These are phyloP conservation scores for Spea multiplicata DNA, from an alignment of 2,113 vertebrate genomes.

Conservation along the genomic window DNA sequence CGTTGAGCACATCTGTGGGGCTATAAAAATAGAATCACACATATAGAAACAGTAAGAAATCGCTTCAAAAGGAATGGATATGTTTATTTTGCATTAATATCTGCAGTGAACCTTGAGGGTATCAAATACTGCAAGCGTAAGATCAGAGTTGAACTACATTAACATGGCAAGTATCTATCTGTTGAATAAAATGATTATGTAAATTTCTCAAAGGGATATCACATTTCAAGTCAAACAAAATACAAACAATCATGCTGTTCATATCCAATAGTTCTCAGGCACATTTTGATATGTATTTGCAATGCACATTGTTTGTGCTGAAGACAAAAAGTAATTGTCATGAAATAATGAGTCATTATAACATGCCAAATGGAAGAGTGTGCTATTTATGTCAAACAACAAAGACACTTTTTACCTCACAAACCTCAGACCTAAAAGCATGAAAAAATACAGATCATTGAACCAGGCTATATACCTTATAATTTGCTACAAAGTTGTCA, in stretches of 20 bases:
- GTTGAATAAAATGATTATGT: background rate
- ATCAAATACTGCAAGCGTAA: background rate
- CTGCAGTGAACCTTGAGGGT: background rate
- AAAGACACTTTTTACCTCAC: too few relatives aligned
- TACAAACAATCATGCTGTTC: background rate
- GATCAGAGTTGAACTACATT: background rate
- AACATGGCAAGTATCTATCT: background rate
- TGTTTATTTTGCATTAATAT: background rate
- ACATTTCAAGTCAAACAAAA: background rate
- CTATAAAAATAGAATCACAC: background rate
- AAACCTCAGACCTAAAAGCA: background rate
- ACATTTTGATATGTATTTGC: background rate
- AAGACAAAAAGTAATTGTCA: background rate
- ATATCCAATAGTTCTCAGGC: background rate
- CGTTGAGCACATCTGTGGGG: background rate
- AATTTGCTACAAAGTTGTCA: background rate
- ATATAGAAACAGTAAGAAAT: background rate
- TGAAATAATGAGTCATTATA: constrained; percentile 2
- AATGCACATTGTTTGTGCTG: background rate
- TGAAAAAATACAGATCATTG: background rate
- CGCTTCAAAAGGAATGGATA: background rate
- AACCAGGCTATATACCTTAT: background rate
- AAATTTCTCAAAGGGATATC: background rate
- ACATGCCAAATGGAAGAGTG: background rate
- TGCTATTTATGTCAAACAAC: background rate